phyloP scores from a whole-genome alignment of 2,888 invertebrate species.

The Aphrophora alni region DNA sequence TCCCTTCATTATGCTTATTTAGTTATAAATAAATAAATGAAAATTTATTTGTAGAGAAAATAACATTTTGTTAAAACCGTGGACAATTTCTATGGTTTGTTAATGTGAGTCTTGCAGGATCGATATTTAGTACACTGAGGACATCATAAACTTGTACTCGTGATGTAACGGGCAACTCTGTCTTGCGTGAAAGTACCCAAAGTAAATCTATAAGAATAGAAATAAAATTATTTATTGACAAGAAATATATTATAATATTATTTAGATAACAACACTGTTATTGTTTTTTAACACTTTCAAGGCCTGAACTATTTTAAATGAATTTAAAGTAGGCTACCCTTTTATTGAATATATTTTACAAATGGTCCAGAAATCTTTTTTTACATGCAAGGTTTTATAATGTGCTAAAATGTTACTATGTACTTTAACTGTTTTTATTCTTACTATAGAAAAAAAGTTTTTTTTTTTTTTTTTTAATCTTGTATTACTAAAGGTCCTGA shows the following conservation, averaged over 20 bases:
- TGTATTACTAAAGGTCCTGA: too few species aligned
- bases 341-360: too few species aligned
- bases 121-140: constrained; percentile 65
- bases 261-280: background rate
- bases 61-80: constrained; percentile 21
- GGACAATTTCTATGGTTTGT: constrained; percentile 73
- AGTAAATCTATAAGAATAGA: constrained; percentile 66
- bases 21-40: background rate
- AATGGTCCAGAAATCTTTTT: too few species aligned
- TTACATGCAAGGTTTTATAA: too few species aligned
- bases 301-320: background rate
- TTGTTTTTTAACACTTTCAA: background rate
- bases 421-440: too few species aligned
- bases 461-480: too few species aligned
- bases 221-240: background rate
- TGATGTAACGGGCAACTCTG: constrained; percentile 68
- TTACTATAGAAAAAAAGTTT: too few species aligned
- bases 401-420: too few species aligned
- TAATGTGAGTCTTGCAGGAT: constrained; percentile 73
- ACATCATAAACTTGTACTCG: constrained; percentile 71
- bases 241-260: too few species aligned
- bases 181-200: constrained; percentile 72
- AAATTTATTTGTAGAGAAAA: background rate
- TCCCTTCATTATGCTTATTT: background rate
- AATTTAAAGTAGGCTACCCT: background rate